Evolutionary conservation across 2,113 vertebrate species (phyloP), one percentile per base, ranked within the genome.

Genomic region (Tympanuchus pallidicinctus): DNA sequence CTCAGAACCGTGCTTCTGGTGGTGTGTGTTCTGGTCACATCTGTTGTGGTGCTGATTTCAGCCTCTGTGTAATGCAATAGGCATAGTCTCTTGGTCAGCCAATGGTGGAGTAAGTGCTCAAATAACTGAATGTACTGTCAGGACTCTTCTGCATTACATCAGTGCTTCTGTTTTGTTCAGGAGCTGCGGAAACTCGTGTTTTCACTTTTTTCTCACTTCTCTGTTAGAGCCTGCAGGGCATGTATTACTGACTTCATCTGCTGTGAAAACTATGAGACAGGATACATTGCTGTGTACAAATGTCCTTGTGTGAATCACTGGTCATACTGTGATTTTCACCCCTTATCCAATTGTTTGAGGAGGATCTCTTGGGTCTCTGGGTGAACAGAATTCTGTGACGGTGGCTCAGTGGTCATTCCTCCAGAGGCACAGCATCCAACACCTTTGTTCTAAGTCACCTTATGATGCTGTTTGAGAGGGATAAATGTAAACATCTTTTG

Each of bases 1-100:
- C 38, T 25, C 15, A 15, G 27, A 40, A 14, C 28, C 47, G 27
- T 0, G 0, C 48, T 56, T 76, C 75, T 79, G 48, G 10, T 87
- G 40, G 7, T 43, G 8, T 11, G 18, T 67, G 40, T 40, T 64
- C 34, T 52, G 42, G 14, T 28, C 52, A 28, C 27, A 28, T 54
- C 27, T 27, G 50, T 52, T 52, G 50, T 27, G 47, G 45, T 38
- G 20, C 32, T 38, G 30, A 6, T 79, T 77, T 89, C 50, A 48
- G 34, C 84, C 15, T 25, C 42, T 67, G 27, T 65, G 15, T 65
- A 72, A 17, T 30, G 20, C n/a, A 47, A 6, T 57, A 65, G 38
- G 34, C 1, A 0, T 34, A 54, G 15, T 48, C 6, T 52, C n/a
- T 72, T 54, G 56, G 36, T 77, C 65, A 75, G 32, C 10, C 32